Evolutionary conservation across 2,113 vertebrate genomes (phyloP).

Genomic region (Dissostichus mawsoni): DNA sequence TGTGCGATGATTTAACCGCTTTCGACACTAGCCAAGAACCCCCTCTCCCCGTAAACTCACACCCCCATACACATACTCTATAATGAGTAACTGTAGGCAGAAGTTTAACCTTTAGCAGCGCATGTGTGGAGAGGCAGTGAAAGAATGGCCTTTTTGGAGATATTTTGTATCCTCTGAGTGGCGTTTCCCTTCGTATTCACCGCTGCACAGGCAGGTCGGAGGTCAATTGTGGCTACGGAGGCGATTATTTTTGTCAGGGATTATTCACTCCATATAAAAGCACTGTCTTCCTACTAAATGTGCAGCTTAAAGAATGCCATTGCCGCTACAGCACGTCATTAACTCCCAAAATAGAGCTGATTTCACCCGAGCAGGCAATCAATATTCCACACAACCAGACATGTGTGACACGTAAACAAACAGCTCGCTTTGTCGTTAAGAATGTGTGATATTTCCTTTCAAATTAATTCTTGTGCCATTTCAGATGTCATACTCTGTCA

Average conservation of each 20-base stretch:
- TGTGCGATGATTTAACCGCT: constrained; percentile 74
- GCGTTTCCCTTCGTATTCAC: constrained; percentile 6
- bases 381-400: constrained; percentile 25
- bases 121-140: constrained; percentile 13
- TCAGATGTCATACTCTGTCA: constrained; percentile 36
- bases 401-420: constrained; percentile 26
- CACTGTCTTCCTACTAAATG: not conserved
- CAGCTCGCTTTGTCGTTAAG: constrained; percentile 28
- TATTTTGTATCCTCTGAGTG: constrained; percentile 28
- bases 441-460: constrained; percentile 43
- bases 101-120: constrained; percentile 60
- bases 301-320: not conserved
- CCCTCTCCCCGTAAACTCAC: constrained; percentile 34
- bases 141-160: constrained; percentile 28
- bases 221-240: constrained; percentile 27
- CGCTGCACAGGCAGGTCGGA: constrained; percentile 12
- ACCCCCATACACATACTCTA: constrained; percentile 43
- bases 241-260: constrained; percentile 42
- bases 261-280: constrained; percentile 33
- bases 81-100: constrained; percentile 66
- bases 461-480: constrained; percentile 53
- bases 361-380: constrained; percentile 25
- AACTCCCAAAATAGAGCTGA: constrained; percentile 22
- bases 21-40: constrained; percentile 62
- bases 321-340: constrained; percentile 3